These are phyloP conservation scores for Biston stratarius DNA, from an alignment of 2,888 invertebrate genomes.

Conservation along the genomic window DNA sequence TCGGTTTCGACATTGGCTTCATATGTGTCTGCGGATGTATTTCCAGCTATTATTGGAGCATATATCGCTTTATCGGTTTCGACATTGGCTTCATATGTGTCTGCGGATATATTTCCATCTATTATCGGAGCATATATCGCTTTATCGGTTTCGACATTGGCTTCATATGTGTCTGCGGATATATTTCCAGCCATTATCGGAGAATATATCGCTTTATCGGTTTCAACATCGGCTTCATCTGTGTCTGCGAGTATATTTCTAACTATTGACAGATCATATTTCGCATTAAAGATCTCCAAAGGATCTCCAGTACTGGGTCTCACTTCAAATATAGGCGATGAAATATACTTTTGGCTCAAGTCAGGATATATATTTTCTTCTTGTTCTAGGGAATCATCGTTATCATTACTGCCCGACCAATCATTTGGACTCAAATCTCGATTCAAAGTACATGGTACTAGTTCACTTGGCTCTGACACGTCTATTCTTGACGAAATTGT, in stretches of 20 bases:
- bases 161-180: constrained; percentile 14
- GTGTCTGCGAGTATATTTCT: too few species aligned
- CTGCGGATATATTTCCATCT: constrained; percentile 45
- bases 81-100: constrained; percentile 27
- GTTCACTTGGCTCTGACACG: constrained; percentile 56
- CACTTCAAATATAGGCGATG: constrained; percentile 76
- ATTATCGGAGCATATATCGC: background rate
- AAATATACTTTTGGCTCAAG: constrained; percentile 69
- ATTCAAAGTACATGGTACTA: constrained; percentile 67
- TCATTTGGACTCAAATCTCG: constrained; percentile 67
- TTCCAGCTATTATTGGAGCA: constrained; percentile 46
- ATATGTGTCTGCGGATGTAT: constrained; percentile 3
- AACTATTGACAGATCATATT: too few species aligned
- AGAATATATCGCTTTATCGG: background rate
- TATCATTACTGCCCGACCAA: constrained; percentile 73
- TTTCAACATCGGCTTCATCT: constrained; percentile 16
- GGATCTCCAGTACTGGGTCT: constrained; percentile 70
- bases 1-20: constrained; percentile 13
- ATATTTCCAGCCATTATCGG: constrained; percentile 46
- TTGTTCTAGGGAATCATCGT: constrained; percentile 78
- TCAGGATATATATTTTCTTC: constrained; percentile 63
- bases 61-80: background rate
- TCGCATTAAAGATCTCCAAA: too few species aligned
- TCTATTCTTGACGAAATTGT: background rate
- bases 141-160: constrained; percentile 5